phyloP scores from a whole-genome alignment of 2,797 vertebrate species.

The Babyrousa celebensis region DNA sequence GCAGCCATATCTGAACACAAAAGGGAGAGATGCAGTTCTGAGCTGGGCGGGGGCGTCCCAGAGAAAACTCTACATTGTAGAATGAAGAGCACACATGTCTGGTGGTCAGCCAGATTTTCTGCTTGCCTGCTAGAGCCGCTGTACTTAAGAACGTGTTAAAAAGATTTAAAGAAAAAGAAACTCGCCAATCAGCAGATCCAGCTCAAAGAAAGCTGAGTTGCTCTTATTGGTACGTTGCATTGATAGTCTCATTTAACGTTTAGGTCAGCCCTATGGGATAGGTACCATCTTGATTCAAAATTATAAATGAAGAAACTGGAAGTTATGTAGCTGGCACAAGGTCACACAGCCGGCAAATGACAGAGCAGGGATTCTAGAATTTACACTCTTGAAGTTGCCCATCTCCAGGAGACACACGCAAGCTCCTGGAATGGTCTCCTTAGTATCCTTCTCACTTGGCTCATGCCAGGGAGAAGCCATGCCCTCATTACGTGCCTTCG shows the following conservation, averaged over 20 bases:
- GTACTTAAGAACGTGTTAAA: constrained; percentile 13
- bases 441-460: background rate
- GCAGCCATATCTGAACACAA: background rate
- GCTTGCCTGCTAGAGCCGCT: background rate
- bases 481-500: background rate
- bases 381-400: background rate
- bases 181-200: constrained; percentile 48
- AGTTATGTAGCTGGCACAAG: background rate
- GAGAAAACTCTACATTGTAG: background rate
- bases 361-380: background rate
- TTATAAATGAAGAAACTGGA: background rate
- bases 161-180: constrained; percentile 12
- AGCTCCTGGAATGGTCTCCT: background rate
- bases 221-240: background rate
- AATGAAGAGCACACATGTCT: background rate
- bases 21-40: background rate
- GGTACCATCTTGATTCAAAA: background rate
- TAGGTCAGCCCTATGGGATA: background rate
- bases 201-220: constrained; percentile 31
- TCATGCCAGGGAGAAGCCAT: background rate
- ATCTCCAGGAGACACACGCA: background rate
- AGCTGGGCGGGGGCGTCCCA: background rate
- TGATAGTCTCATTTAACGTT: constrained; percentile 28
- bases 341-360: background rate
- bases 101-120: constrained; percentile 15